Evolutionary conservation across 2,797 vertebrate genomes (phyloP), one percentile per base, ranked within the genome.

Genomic region (Phoebastria nigripes): DNA sequence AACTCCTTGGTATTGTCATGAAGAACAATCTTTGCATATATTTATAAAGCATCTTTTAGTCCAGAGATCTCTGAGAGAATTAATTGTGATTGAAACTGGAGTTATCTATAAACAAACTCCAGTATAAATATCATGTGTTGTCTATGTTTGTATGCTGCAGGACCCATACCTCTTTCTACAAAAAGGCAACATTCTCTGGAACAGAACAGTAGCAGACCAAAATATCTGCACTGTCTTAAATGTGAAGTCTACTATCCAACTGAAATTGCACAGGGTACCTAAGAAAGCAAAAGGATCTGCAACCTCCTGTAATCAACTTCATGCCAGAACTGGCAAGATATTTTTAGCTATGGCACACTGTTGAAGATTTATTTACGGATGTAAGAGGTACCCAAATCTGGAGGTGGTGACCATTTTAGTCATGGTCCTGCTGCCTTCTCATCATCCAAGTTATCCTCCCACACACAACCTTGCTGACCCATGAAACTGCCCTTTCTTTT

Each of bases 351-450:
- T 88, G 72, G 70, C 69, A 83, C 65, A 71, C 49, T 41, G 25
- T 69, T 89, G 35, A 77, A 77, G 61, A 65, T 96, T 89, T 89
- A 87, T 96, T 92, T 95, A 78, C 46, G 28, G 49, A 86, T 87
- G 31, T 62, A 41, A 94, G 61, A 87, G 67, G 81, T 72, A 87
- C 83, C 52, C 78, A 92, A 42, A 96, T 61, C 63, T 82, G 87
- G 56, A 84, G 61, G 69, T 81, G 63, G 73, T 73, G 55, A 84
- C 70, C 80, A 42, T 76, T 96, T 89, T 76, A 86, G 72, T 93
- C 74, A 82, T 35, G 29, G 87, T 74, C 92, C 71, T 83, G 39
- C 51, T 90, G 88, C 44, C 71, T 80, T 70, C n/a, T 91, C 81
- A 85, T 94, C 41, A 67, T 87, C 71, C 9, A 58, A 33, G 51